A percentile compares a stretch with the other conserved stretches of the same genome.
phyloP scores from a whole-genome alignment of 2,797 vertebrate genomes.

The Cyprinodon diabolis region DNA sequence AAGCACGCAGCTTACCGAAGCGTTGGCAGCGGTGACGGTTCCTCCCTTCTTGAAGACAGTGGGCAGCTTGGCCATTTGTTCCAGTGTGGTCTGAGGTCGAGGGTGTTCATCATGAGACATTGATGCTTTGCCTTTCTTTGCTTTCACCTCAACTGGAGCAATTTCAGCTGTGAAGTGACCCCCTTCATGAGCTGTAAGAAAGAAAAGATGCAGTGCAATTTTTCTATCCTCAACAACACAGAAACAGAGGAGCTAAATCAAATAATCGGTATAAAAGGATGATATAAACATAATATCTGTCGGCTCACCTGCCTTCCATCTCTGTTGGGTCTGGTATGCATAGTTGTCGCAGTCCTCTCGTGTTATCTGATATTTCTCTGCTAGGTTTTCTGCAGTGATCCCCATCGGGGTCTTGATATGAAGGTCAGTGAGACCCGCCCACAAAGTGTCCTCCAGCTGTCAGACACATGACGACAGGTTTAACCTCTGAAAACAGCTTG shows the following conservation, averaged over 20 bases:
- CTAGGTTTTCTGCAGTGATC: conserved; percentile 95
- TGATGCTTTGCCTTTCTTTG: conserved; percentile 87
- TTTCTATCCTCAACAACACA: too few relatives aligned
- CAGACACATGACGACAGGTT: conserved; percentile 13
- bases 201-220: too few relatives aligned
- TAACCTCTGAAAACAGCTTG: neutral
- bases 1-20: conserved; percentile 84
- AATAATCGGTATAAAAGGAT: neutral
- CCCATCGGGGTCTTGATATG: conserved; percentile 91
- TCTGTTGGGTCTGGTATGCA: conserved; percentile 88
- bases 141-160: conserved; percentile 91
- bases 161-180: conserved; percentile 90
- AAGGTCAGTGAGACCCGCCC: conserved; percentile 88
- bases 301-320: conserved; percentile 91
- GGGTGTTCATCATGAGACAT: conserved; percentile 92
- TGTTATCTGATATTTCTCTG: conserved; percentile 86
- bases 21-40: conserved; percentile 94
- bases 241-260: neutral
- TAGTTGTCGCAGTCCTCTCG: conserved; percentile 91
- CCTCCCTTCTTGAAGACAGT: conserved; percentile 94
- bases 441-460: conserved; percentile 93
- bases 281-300: neutral
- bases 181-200: conserved; percentile 85
- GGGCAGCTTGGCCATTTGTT: conserved; percentile 89
- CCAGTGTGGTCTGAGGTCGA: conserved; percentile 90